Evolutionary conservation across 30 jellyfish, hydroid and myxozoan species (phyloP).

Genomic region (Turritopsis rubra): DNA sequence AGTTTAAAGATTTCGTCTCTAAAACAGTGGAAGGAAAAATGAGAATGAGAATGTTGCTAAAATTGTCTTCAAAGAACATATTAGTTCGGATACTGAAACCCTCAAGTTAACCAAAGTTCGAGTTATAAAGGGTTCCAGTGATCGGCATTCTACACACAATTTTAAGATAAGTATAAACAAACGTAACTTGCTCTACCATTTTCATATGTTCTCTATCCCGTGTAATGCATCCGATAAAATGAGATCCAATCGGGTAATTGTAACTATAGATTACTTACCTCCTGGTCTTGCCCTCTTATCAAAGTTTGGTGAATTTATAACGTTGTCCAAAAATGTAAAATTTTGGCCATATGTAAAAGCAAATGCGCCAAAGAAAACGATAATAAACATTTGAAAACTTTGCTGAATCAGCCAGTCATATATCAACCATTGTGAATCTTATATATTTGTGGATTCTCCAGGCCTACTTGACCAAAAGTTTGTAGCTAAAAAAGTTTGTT

Average conservation of each 20-base stretch:
- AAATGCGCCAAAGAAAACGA: not conserved
- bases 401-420: not conserved
- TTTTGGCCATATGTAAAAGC: not conserved
- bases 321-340: not conserved
- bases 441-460: not conserved
- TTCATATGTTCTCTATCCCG: too few species aligned
- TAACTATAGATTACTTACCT: not conserved
- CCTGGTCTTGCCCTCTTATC: not conserved
- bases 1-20: too few species aligned
- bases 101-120: too few species aligned
- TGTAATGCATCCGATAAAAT: too few species aligned
- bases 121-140: too few species aligned
- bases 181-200: not conserved
- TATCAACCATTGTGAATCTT: too few species aligned
- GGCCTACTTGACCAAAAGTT: not conserved
- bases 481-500: not conserved
- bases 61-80: not conserved
- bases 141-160: too few species aligned
- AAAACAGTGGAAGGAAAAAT: not conserved
- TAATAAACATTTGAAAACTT: not conserved
- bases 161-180: too few species aligned
- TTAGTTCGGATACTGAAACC: too few species aligned
- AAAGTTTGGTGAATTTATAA: not conserved
- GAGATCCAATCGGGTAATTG: too few species aligned
- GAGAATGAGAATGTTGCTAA: not conserved